Percentiles rank a stretch among this genome's conserved stretches.
phyloP scores from a whole-genome alignment of 2,113 vertebrate species.

The Oreochromis tanganicae region DNA sequence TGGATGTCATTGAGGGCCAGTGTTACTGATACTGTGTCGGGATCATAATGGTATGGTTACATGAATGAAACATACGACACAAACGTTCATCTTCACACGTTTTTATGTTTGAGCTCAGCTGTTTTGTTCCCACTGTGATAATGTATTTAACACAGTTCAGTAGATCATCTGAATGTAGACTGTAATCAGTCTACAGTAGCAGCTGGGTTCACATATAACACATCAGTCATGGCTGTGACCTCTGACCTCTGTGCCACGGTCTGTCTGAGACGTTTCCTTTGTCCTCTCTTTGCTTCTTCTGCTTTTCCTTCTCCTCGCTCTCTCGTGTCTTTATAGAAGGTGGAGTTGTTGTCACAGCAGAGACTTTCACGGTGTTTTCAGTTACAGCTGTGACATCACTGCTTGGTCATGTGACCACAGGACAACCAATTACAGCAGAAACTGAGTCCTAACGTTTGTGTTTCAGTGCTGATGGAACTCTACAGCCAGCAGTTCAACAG shows the following conservation, averaged over 20 bases:
- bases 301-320: not conserved
- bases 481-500: not conserved
- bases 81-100: not conserved
- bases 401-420: not conserved
- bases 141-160: no score
- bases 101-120: accelerated
- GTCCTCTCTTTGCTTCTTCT: not conserved
- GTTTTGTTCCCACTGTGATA: not conserved
- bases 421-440: not conserved
- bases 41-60: not conserved
- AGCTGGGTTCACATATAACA: not conserved
- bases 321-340: not conserved
- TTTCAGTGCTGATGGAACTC: slow-evolving; percentile 11
- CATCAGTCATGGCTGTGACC: not conserved
- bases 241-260: accelerated
- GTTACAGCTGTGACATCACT: not conserved
- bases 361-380: no score
- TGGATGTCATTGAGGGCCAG: not conserved
- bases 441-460: not conserved
- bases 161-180: not conserved
- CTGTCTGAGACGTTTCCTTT: not conserved
- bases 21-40: not conserved
- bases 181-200: not conserved
- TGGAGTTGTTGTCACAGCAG: not conserved
- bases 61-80: not conserved